Evolutionary conservation across 1,140 invertebrate genomes (phyloP), one percentile per base, ranked within the genome.

Genomic region (Drosophila funebris): DNA sequence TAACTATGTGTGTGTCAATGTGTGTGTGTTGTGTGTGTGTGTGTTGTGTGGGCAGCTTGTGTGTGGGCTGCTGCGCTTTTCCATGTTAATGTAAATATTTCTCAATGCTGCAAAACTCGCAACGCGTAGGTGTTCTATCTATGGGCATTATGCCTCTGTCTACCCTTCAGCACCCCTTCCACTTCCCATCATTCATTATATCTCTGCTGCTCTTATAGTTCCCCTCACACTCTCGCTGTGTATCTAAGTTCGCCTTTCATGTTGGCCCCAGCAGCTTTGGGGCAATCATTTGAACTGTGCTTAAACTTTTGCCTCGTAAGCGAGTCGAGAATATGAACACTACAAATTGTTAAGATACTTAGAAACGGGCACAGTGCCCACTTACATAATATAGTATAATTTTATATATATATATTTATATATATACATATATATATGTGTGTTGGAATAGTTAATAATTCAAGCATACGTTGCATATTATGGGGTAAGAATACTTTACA

Each of bases 71-170:
- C 62, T 75, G 70, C 58, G 57, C 62, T 71, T 67, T 75, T 71
- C 48, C 74, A 61, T 71, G 74, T 75, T 68, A 74, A 82, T 67
- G 78, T 73, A 75, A 82, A 78, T 68, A 78, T 71, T 78, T 82
- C 53, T 60, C 60, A 64, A 69, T 61, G 73, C 58, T 57, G 60
- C 48, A 43, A 46, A 50, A 61, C 46, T 54, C 22, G 56, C 43
- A 61, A 31, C 54, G 53, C 68, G 78, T 82, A 83, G 74, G 79
- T 83, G 71, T 75, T 29, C 56, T 62, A 48, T 48, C 63, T 58
- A 58, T 31, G 39, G n/a, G 4, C 46, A 44, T 43, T 41, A 44
- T 22, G 27, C 57, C 54, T 14, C 16, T 16, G 0, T 24, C 7
- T 22, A 7, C 37, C 8, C 39, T 31, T n/a, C 5, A n/a, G n/a